Evolutionary conservation across 2,797 vertebrate genomes (phyloP), one percentile per base, ranked within the genome.

Genomic region (Myotis vivesi): DNA sequence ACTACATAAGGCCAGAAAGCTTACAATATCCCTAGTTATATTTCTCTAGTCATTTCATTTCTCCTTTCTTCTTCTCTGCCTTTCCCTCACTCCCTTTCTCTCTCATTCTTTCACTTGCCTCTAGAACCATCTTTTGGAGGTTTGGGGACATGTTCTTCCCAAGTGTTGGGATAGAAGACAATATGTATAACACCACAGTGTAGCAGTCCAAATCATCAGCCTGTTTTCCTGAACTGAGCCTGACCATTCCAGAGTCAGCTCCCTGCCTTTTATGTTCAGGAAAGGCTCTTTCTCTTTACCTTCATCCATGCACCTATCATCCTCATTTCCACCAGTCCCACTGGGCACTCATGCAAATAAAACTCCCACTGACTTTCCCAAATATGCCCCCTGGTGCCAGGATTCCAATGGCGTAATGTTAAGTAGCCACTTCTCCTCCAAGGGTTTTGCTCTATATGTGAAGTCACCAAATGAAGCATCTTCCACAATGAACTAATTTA

Each of bases 401-500:
- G 66, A 76, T 85, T 94, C 68, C 49, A 89, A 44, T 8, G 89
- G 8, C 30, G 1, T 80, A 90, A 44, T 23, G 59, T 51, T 92
- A 88, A 85, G 38, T 41, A 94, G 30, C 8, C 17, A 53, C 33
- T 81, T 87, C 25, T 33, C 19, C 38, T 87, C 46, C 51, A 79
- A 57, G 53, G 5, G 11, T 59, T 73, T 85, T 66, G 22, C 16
- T 84, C 77, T 80, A 6, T 64, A 41, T 38, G 17, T 82, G 30
- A 95, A 82, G 16, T 49, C 49, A 59, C n/a, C 38, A 90, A 84
- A 66, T 73, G 10, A 84, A 87, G 16, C 5, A 28, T 62, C 87
- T 87, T 49, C 82, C 49, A 95, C 11, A 85, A 17, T 44, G 4
- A 87, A 77, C 75, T 81, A 77, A 85, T 87, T 89, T 89, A 94